These are phyloP conservation scores for Tillus elongatus DNA, from an alignment of 2,888 invertebrate species.

Conservation along the genomic window DNA sequence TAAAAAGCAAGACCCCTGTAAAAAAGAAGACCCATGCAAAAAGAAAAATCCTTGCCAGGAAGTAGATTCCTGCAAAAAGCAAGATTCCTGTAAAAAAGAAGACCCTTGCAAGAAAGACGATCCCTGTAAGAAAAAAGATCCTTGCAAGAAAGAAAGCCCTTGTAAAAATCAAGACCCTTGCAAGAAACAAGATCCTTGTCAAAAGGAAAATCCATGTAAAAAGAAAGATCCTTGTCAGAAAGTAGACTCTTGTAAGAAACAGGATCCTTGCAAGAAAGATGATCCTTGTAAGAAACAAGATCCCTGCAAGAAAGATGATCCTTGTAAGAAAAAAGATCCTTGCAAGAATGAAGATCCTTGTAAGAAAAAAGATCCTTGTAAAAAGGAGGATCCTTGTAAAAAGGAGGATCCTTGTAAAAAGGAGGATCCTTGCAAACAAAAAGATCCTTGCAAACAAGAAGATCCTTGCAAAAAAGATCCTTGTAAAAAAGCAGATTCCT, in stretches of 20 bases:
- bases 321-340: slow-evolving; percentile 3
- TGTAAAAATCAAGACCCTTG: not conserved
- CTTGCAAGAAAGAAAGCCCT: slow-evolving; percentile 1
- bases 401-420: not conserved
- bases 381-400: not conserved
- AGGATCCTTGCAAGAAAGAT: slow-evolving; percentile 2
- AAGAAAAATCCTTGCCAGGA: not conserved
- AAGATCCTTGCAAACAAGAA: not conserved
- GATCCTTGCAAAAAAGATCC: slow-evolving; percentile 3
- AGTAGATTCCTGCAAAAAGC: not conserved
- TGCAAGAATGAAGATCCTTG: not conserved
- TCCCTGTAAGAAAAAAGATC: not conserved
- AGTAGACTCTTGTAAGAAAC: not conserved
- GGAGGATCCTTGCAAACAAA: not conserved
- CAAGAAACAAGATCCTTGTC: not conserved
- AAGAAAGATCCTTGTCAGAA: not conserved
- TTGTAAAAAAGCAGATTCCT: slow-evolving; percentile 3
- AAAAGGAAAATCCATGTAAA: not conserved
- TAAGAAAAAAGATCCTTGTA: not conserved
- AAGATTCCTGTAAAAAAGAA: not conserved
- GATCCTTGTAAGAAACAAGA: not conserved
- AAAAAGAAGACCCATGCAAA: not conserved
- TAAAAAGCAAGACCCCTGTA: not conserved
- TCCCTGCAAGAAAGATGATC: not conserved
- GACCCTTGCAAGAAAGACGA: not conserved